Conservation (phyloP, 2,888 invertebrate genomes). For the Dascillus cervinus region DNA sequence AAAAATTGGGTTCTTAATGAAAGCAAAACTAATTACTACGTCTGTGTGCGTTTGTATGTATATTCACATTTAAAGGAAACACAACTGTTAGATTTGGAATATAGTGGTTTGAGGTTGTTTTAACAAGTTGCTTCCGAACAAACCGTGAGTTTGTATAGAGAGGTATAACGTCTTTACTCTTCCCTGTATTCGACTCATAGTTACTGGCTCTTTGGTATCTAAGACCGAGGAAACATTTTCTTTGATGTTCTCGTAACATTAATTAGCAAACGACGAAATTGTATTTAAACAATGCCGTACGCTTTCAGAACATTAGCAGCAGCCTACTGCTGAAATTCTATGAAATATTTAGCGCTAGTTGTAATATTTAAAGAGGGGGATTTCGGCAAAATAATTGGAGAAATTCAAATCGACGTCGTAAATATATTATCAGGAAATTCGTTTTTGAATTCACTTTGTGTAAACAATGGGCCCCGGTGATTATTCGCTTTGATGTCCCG, state of each 20-base stretch:
- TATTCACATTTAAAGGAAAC: no score
- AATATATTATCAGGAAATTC: constrained; percentile 8
- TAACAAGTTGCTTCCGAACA: constrained; percentile 24
- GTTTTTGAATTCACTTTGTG: constrained; percentile 14
- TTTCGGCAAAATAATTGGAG: no score
- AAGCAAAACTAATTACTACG: constrained; percentile 4
- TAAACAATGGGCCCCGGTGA: constrained; percentile 22
- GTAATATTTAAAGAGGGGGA: no score
- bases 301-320: constrained; percentile 21
- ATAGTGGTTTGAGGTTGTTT: constrained; percentile 24
- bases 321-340: no score
- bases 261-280: constrained; percentile 57
- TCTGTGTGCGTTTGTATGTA: no score
- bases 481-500: constrained; percentile 24
- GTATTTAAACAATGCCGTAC: constrained; percentile 51
- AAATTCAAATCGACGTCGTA: no score
- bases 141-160: constrained; percentile 18
- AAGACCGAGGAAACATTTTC: constrained; percentile 48
- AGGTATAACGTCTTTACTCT: no score
- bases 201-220: constrained; percentile 43
- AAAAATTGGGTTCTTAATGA: no score
- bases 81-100: constrained; percentile 17
- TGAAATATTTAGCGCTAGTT: no score
- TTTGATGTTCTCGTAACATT: constrained; percentile 49
- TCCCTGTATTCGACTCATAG: constrained; percentile 16